Evolutionary conservation across 2,888 invertebrate species (phyloP).

Genomic region (Amphipyra tragopoginis): DNA sequence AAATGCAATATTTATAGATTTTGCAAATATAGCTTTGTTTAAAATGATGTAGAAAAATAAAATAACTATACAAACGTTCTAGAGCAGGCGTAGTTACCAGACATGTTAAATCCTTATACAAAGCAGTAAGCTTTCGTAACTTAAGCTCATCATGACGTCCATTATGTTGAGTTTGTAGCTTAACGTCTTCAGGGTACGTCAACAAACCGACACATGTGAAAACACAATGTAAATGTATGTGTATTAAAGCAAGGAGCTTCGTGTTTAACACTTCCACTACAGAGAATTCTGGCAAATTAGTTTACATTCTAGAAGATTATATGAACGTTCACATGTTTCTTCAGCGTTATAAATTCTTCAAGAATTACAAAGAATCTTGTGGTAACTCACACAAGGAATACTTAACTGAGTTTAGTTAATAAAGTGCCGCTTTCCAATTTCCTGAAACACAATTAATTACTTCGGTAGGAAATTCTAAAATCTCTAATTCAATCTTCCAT

Average conservation of each 20-base stretch:
- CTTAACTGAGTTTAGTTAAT: constrained; percentile 12
- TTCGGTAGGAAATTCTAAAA: constrained; percentile 27
- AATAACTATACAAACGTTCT: neutral
- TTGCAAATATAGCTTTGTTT: too few species aligned
- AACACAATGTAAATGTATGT: constrained; percentile 53
- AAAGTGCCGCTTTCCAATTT: constrained; percentile 25
- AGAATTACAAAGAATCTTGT: too few species aligned
- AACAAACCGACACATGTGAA: constrained; percentile 53
- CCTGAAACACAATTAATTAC: constrained; percentile 38
- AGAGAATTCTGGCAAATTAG: neutral
- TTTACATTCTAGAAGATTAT: neutral
- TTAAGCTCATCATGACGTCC: constrained; percentile 60
- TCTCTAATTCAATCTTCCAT: constrained; percentile 40
- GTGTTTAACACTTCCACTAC: neutral
- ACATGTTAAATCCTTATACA: constrained; percentile 17
- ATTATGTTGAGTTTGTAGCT: constrained; percentile 59
- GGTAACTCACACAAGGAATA: neutral
- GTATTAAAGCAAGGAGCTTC: constrained; percentile 19
- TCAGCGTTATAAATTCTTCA: too few species aligned
- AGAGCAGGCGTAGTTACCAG: constrained; percentile 7
- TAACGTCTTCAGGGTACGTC: constrained; percentile 59
- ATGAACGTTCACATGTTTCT: too few species aligned
- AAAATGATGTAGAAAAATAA: neutral
- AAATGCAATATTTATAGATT: too few species aligned
- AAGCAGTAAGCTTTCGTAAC: constrained; percentile 43